A percentile compares a stretch with the other conserved stretches of the same genome.
Conservation (phyloP, 2,888 invertebrate genomes). For the Melanchra persicariae region DNA sequence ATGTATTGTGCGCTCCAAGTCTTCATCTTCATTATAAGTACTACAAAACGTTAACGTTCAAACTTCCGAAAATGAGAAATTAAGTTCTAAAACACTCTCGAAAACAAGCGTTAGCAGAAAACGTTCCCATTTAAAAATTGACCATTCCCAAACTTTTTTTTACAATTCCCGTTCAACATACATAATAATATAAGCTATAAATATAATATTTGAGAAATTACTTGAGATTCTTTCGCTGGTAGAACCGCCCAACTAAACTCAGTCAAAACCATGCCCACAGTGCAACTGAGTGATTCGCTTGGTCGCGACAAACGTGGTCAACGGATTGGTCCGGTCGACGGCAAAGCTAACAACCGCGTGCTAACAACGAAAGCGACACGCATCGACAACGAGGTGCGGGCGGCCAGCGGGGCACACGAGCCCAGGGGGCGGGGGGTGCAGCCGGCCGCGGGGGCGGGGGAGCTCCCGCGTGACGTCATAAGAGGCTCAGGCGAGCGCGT, state of each 20-base stretch:
- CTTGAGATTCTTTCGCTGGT: constrained; percentile 43
- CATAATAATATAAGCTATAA: constrained; percentile 56
- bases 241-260: constrained; percentile 30
- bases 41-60: constrained; percentile 75
- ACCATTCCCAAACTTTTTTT: constrained; percentile 47
- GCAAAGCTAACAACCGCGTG: constrained; percentile 57
- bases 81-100: constrained; percentile 33
- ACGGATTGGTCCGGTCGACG: constrained; percentile 39
- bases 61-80: constrained; percentile 63
- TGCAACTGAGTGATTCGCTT: constrained; percentile 45
- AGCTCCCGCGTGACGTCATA: constrained; percentile 34
- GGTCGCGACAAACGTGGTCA: constrained; percentile 28
- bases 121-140: constrained; percentile 37
- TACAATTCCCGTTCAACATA: constrained; percentile 54
- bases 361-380: constrained; percentile 63
- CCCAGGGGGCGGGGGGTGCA: constrained; percentile 41
- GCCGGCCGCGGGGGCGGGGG: constrained; percentile 49
- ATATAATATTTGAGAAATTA: constrained; percentile 56
- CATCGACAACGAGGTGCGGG: constrained; percentile 49
- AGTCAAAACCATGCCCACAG: constrained; percentile 47
- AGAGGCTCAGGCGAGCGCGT: constrained; percentile 73
- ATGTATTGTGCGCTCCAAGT: constrained; percentile 89
- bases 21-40: constrained; percentile 80
- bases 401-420: constrained; percentile 44
- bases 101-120: constrained; percentile 57